phyloP scores from a whole-genome alignment of 1,140 invertebrate species.

The Cheumatopsyche charites region DNA sequence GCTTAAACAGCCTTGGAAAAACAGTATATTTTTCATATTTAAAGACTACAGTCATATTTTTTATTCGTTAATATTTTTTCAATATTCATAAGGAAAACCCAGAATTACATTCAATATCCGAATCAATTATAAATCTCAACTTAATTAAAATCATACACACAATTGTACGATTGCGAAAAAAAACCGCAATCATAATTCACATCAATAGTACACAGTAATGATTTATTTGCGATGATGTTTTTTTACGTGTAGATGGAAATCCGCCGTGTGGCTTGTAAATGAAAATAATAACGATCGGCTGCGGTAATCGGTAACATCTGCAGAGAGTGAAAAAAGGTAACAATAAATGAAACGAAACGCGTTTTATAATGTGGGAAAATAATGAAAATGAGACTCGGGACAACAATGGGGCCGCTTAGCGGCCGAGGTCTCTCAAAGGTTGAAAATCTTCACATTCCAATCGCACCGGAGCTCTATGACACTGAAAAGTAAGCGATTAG shows the following conservation, averaged over 20 bases:
- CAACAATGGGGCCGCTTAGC: conserved; percentile 25
- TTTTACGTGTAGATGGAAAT: no score
- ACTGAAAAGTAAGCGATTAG: neutral
- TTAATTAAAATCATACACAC: no score
- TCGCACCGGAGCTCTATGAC: neutral
- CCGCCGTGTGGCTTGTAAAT: neutral
- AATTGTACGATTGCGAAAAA: no score
- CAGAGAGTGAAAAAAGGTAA: conserved; percentile 44
- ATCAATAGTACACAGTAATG: no score
- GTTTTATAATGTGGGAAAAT: conserved; percentile 44
- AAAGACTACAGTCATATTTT: no score
- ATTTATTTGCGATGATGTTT: no score
- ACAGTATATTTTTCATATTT: no score
- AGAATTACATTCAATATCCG: no score
- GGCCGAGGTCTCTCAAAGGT: conserved; percentile 18
- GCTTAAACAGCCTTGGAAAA: no score
- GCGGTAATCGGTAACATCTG: conserved; percentile 15
- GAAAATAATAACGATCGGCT: conserved; percentile 10
- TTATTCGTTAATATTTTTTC: no score
- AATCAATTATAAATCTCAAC: neutral
- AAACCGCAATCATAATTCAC: no score
- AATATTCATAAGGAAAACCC: no score
- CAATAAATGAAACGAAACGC: conserved; percentile 47
- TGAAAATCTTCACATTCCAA: conserved; percentile 25
- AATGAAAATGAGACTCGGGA: conserved; percentile 33